phyloP scores from a whole-genome alignment of 2,888 invertebrate genomes.

The Zele albiditarsus region DNA sequence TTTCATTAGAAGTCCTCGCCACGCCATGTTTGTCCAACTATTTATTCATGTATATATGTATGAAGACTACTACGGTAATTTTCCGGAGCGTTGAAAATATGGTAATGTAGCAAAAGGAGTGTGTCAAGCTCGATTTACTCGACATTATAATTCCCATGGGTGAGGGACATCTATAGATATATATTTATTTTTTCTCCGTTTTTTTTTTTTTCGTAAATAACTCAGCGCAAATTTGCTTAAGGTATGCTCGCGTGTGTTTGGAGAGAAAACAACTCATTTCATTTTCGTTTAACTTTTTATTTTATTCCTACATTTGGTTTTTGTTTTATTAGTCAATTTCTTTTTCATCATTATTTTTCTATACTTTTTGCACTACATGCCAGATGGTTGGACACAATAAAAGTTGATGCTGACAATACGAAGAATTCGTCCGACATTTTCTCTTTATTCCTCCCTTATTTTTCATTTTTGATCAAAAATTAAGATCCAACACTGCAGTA shows the following conservation, averaged over 20 bases:
- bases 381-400: not conserved
- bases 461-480: not conserved
- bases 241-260: not conserved
- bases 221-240: not conserved
- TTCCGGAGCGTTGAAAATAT: conserved; percentile 12
- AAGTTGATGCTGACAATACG: not conserved
- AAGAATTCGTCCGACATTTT: not conserved
- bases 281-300: not conserved
- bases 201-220: not conserved
- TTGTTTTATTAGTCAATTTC: not conserved
- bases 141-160: not conserved
- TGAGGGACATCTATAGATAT: not conserved
- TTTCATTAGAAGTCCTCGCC: not conserved
- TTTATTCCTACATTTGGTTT: not conserved
- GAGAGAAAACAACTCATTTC: not conserved
- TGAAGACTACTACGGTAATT: not conserved
- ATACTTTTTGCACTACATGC: not conserved
- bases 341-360: not conserved
- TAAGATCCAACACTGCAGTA: not conserved
- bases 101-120: conserved; percentile 16
- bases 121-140: conserved; percentile 20
- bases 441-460: not conserved
- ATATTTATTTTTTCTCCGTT: not conserved
- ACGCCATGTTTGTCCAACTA: not conserved
- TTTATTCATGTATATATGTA: not conserved